A percentile compares a stretch with the other conserved stretches of the same genome.
These are phyloP conservation scores for Euzophera pinguis DNA, from an alignment of 2,888 invertebrate species.

Conservation along the genomic window DNA sequence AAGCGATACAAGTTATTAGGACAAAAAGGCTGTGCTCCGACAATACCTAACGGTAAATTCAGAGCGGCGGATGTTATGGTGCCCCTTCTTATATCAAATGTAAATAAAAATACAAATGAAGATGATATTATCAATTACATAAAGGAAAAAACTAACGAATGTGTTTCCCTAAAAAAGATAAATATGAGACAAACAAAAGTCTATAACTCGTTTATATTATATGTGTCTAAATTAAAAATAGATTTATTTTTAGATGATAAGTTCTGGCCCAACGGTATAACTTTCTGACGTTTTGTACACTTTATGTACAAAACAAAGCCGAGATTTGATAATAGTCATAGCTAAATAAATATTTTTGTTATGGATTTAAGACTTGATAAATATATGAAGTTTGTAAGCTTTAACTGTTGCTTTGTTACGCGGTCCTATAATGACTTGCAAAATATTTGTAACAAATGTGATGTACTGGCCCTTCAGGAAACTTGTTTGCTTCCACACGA, in stretches of 20 bases:
- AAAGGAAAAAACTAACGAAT: constrained; percentile 10
- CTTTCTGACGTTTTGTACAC: background rate
- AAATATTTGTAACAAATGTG: background rate
- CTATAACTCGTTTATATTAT: constrained; percentile 20
- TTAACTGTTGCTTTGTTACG: too few relatives aligned
- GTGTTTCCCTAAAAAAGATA: constrained; percentile 8
- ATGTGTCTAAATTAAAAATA: constrained; percentile 16
- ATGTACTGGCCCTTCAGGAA: background rate
- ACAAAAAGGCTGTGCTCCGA: background rate
- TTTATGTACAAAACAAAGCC: background rate
- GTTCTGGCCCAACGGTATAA: too few relatives aligned
- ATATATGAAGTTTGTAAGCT: background rate
- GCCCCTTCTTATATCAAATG: constrained; percentile 3
- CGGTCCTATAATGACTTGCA: background rate
- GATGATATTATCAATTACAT: constrained; percentile 11
- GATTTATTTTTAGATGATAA: constrained; percentile 14
- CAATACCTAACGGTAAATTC: background rate
- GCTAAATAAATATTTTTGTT: background rate
- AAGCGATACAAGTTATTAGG: background rate
- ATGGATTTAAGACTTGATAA: background rate
- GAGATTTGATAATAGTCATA: background rate
- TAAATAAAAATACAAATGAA: constrained; percentile 9
- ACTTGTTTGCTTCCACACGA: too few relatives aligned
- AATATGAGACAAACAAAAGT: constrained; percentile 8
- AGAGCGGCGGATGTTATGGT: constrained; percentile 8